Evolutionary conservation across 2,888 invertebrate species (phyloP).

Genomic region (Bibio marci): DNA sequence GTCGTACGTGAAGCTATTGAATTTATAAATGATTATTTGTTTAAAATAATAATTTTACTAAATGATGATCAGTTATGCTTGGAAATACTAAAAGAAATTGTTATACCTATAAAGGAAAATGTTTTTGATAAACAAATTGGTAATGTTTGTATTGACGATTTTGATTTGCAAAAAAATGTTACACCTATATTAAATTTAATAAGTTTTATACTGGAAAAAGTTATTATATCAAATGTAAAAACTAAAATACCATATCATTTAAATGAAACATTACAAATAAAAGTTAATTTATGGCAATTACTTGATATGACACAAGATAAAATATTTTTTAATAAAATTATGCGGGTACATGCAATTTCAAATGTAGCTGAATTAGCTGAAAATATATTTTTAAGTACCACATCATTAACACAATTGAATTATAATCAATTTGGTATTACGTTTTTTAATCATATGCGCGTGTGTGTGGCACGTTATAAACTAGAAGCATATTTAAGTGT

Average conservation of each 20-base stretch:
- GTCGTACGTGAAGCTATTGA: conserved; percentile 47
- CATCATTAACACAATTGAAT: conserved; percentile 5
- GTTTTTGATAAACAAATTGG: conserved; percentile 27
- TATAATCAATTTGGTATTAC: conserved; percentile 20
- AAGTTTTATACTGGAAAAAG: conserved; percentile 34
- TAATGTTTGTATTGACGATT: conserved; percentile 29
- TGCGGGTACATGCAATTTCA: conserved; percentile 7
- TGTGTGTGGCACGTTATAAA: conserved; percentile 21
- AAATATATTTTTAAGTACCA: conserved; percentile 1
- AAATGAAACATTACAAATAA: conserved; percentile 22
- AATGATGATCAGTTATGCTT: conserved; percentile 35
- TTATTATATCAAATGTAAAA: conserved; percentile 29
- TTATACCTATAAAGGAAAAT: conserved; percentile 37
- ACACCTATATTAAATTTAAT: conserved; percentile 40
- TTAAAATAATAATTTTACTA: conserved; percentile 30
- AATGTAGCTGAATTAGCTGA: conserved; percentile 4
- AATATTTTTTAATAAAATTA: conserved; percentile 20
- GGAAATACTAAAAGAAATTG: conserved; percentile 36
- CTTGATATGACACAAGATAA: conserved; percentile 24
- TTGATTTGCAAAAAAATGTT: conserved; percentile 33
- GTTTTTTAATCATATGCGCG: conserved; percentile 27
- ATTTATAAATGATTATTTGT: conserved; percentile 41
- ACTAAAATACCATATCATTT: conserved; percentile 21
- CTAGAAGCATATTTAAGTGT: conserved; percentile 21
- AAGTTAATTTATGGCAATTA: conserved; percentile 22